These are phyloP conservation scores for Polymixis lichenea DNA, from an alignment of 2,888 invertebrate species.

Conservation along the genomic window DNA sequence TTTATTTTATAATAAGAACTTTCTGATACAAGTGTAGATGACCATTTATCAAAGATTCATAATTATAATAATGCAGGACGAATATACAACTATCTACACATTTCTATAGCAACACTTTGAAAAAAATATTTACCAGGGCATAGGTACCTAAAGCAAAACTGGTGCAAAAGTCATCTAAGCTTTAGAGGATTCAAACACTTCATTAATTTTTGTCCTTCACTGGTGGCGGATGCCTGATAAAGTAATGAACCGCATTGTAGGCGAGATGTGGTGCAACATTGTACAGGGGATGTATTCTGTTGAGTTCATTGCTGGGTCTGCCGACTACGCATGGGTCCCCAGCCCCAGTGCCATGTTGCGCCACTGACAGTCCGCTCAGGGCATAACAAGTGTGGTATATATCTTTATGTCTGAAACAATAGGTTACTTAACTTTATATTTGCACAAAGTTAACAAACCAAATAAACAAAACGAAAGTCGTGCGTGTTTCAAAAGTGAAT, in stretches of 20 bases:
- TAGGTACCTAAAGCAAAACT: slow-evolving; percentile 6
- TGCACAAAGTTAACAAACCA: no score
- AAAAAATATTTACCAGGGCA: slow-evolving; percentile 1
- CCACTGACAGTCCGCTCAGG: slow-evolving; percentile 97
- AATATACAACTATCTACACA: slow-evolving; percentile 1
- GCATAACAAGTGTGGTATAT: slow-evolving; percentile 99
- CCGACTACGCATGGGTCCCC: slow-evolving; percentile 92
- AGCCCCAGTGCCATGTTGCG: slow-evolving; percentile 93
- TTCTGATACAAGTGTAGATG: background rate
- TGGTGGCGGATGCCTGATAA: slow-evolving; percentile 86
- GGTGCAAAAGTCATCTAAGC: slow-evolving; percentile 35
- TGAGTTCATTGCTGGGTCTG: slow-evolving; percentile 92
- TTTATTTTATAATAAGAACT: background rate
- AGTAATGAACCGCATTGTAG: slow-evolving; percentile 88
- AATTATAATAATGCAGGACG: background rate
- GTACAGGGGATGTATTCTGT: slow-evolving; percentile 95
- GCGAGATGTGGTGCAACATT: slow-evolving; percentile 93
- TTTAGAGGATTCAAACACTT: slow-evolving; percentile 1
- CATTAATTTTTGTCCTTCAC: slow-evolving; percentile 84
- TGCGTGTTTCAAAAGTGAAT: no score
- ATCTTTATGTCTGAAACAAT: slow-evolving; percentile 93
- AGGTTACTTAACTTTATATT: background rate
- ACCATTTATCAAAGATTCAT: slow-evolving; percentile 2
- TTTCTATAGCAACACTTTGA: slow-evolving; percentile 2
- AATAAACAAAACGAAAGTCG: no score